Evolutionary conservation across 2,113 vertebrate genomes (phyloP).

Genomic region (Pitta sordida): DNA sequence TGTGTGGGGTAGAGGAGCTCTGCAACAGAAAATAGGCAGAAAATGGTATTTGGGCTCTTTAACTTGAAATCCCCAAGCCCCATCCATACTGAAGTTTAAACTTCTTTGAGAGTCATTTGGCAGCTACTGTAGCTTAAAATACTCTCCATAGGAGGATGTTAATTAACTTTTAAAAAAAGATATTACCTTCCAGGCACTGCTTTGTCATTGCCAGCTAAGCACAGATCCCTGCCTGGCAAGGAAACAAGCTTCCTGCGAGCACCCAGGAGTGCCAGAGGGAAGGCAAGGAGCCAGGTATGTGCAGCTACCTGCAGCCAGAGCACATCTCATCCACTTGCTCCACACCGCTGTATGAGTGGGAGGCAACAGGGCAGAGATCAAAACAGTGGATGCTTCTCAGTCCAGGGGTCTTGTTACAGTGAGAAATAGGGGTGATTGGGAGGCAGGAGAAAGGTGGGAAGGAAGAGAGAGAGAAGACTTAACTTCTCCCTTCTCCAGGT

Average conservation of each 20-base stretch:
- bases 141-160: not conserved
- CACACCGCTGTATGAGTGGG: accelerated
- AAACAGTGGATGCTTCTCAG: not conserved
- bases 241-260: not conserved
- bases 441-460: not conserved
- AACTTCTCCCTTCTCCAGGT: not conserved
- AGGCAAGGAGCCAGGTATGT: accelerated
- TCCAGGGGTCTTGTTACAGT: not conserved
- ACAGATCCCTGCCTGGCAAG: not conserved
- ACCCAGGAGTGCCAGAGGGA: accelerated
- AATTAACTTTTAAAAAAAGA: not conserved
- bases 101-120: not conserved
- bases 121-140: not conserved
- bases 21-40: not conserved
- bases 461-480: not conserved
- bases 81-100: not conserved
- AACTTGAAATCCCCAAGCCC: not conserved
- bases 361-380: not conserved
- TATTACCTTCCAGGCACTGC: not conserved
- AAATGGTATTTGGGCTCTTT: not conserved
- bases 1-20: not conserved
- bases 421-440: not conserved
- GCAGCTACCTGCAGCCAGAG: not conserved
- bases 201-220: not conserved
- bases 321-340: accelerated